These are phyloP conservation scores for Coturnix japonica DNA, from an alignment of 2,113 vertebrate species.

Conservation along the genomic window DNA sequence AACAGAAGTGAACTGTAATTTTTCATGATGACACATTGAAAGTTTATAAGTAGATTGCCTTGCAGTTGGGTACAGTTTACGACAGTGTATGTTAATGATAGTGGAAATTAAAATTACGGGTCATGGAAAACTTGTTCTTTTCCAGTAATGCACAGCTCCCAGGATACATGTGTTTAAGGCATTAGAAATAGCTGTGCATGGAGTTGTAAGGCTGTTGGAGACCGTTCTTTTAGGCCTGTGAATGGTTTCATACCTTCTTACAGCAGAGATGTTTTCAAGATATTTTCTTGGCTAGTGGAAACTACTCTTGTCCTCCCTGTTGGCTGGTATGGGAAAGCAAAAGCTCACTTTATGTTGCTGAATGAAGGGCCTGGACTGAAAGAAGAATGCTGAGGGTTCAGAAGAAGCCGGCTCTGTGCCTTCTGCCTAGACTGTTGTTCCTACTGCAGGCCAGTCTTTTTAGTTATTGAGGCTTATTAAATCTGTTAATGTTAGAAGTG, in stretches of 20 bases:
- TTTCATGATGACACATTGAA: not conserved
- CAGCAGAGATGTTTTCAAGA: not conserved
- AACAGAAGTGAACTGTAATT: not conserved
- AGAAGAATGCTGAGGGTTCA: not conserved
- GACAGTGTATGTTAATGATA: not conserved
- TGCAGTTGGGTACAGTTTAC: not conserved
- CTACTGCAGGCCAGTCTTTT: not conserved
- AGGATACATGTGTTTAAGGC: not conserved
- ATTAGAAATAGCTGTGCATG: not conserved
- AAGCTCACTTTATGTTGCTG: not conserved
- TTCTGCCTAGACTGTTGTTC: not conserved
- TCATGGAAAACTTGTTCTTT: not conserved
- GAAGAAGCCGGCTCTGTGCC: not conserved
- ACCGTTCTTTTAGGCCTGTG: no score
- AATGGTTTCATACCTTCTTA: not conserved
- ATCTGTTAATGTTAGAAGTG: not conserved
- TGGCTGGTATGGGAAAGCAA: fast-evolving
- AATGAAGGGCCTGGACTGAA: not conserved
- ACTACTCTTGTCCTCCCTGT: fast-evolving
- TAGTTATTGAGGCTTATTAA: not conserved
- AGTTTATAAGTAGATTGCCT: not conserved
- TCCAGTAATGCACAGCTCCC: not conserved
- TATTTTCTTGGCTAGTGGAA: not conserved
- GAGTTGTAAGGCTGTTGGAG: not conserved
- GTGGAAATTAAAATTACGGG: not conserved